Evolutionary conservation across 2,113 vertebrate species (phyloP).

Genomic region (Thamnophis sirtalis): DNA sequence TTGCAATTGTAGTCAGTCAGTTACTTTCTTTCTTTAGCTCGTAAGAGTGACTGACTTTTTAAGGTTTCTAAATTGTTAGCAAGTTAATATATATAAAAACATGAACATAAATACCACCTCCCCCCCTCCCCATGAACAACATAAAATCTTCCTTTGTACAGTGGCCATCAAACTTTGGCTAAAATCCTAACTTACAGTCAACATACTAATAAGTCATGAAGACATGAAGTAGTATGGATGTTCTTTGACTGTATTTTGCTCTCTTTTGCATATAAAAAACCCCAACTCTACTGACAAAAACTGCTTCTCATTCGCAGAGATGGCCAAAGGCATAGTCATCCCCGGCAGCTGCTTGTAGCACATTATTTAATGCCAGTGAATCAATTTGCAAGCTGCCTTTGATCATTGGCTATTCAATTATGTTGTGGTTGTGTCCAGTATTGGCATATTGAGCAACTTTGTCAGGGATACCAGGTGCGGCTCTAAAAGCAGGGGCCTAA

Average conservation of each 20-base stretch:
- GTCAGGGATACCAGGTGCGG: background rate
- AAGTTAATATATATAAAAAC: background rate
- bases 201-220: background rate
- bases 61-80: conserved; percentile 24
- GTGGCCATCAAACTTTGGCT: background rate
- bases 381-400: background rate
- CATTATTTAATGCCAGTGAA: background rate
- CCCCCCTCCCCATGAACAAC: background rate
- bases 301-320: background rate
- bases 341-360: background rate
- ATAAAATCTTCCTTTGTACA: conserved; percentile 6
- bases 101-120: background rate
- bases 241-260: background rate
- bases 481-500: background rate
- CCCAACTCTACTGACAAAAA: background rate
- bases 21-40: conserved; percentile 33
- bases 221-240: background rate
- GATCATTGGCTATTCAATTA: background rate
- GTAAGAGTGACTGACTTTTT: conserved; percentile 24
- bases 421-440: background rate
- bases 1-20: background rate
- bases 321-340: background rate
- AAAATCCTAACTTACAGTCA: background rate
- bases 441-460: background rate
- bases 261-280: conserved; percentile 3